Evolutionary conservation across 2,797 vertebrate genomes (phyloP).

Genomic region (Chromis chromis): DNA sequence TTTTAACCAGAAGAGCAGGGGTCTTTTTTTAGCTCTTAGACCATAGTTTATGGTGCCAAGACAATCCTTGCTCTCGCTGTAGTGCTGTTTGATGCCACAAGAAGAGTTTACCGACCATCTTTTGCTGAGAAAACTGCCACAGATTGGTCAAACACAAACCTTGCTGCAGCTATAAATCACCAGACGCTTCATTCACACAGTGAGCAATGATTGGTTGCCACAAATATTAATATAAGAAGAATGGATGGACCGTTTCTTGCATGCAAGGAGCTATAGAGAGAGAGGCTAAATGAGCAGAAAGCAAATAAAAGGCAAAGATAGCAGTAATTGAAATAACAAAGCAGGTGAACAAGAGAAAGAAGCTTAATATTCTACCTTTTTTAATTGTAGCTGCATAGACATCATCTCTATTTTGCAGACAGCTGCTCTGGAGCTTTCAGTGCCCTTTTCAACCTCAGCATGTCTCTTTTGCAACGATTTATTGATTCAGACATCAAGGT

Average conservation of each 20-base stretch:
- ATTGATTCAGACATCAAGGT: not conserved
- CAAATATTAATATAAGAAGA: not conserved
- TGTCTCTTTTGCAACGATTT: not conserved
- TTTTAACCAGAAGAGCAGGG: too few relatives aligned
- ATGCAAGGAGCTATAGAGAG: too few relatives aligned
- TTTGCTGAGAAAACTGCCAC: conserved; percentile 3
- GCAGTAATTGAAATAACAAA: too few relatives aligned
- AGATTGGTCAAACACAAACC: conserved; percentile 2
- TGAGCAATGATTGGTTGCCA: not conserved
- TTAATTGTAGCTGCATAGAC: too few relatives aligned
- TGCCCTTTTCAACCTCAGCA: not conserved
- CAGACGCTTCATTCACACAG: not conserved
- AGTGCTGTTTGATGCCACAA: not conserved
- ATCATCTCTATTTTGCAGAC: not conserved
- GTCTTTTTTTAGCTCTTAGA: not conserved
- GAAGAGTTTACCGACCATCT: not conserved
- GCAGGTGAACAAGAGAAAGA: too few relatives aligned
- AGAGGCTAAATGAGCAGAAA: too few relatives aligned
- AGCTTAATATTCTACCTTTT: not conserved
- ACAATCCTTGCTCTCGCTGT: not conserved
- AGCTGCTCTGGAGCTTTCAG: not conserved
- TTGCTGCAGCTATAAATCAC: not conserved
- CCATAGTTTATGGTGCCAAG: not conserved
- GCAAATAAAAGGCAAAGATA: too few relatives aligned
- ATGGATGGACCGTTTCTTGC: not conserved